Conservation (phyloP, 2,113 vertebrate genomes). For the Geothlypis trichas region DNA sequence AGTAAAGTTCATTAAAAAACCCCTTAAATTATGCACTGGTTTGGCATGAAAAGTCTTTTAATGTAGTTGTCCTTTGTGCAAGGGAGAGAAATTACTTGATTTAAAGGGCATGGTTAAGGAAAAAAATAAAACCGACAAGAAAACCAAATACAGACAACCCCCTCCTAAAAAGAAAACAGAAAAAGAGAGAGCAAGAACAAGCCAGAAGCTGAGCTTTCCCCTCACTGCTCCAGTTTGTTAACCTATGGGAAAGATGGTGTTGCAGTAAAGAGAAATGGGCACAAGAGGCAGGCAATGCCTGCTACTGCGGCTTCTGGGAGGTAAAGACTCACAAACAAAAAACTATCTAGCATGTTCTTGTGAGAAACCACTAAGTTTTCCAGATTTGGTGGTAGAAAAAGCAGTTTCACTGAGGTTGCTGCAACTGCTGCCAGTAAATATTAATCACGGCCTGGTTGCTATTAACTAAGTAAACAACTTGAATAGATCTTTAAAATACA, state of each 20-base stretch:
- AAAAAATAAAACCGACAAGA: neutral
- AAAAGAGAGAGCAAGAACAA: neutral
- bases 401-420: neutral
- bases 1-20: neutral
- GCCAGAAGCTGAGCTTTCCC: neutral
- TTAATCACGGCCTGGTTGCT: neutral
- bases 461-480: neutral
- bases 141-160: neutral
- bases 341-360: neutral
- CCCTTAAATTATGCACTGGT: neutral
- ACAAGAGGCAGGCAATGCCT: neutral
- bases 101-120: neutral
- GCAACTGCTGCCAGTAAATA: neutral
- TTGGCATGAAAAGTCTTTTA: neutral
- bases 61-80: neutral
- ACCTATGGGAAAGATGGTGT: neutral
- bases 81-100: neutral
- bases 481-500: neutral
- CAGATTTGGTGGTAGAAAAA: neutral
- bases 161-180: no score
- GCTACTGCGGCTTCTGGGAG: neutral
- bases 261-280: neutral
- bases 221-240: neutral
- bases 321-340: neutral
- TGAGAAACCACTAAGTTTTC: neutral